Base-by-base conservation (phyloP, 1,140 invertebrate species). In the Ladona fulva region DNA sequence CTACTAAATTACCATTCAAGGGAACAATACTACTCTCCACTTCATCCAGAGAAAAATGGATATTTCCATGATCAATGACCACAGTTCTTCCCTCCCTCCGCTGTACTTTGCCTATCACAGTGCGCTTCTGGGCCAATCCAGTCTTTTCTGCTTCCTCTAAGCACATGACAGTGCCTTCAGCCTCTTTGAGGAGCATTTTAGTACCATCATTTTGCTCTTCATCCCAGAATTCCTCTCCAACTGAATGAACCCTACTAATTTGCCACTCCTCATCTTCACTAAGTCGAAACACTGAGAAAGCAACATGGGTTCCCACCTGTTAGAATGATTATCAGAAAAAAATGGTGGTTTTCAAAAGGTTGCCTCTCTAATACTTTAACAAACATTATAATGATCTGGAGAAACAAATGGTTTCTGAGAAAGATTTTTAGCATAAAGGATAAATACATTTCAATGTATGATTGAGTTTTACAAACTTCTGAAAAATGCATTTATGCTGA, bases 21-120 rank as follows among this genome's bases (percentile, higher is more conserved):
- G 88, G 88, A 37, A 88, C 80, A 80, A 89, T 88, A 66, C 87
- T 82, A 52, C 85, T 82, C 52, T 82, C 82, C 5, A 91, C 85
- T 73, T 86, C 83, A 79, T 91, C 88, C 29, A 92, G 82, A 78
- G 86, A 84, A 76, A 91, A 84, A 74, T 81, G 83, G 19, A 89
- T 80, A 66, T 87, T 84, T 78, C 84, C 84, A 19, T 88, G 86
- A 44, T 87, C 86, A 0, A 90, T 84, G 76, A 85, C 85, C 8
- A 89, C 86, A 16, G 84, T 79, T 74, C 89, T 83, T 3, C 86
- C 84, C 8, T 86, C 79, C 52, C 89, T 85, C 74, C 82, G 80
- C 7, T 81, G 83, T 24, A 92, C 88, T 81, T 88, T 85, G 0
- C 86, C 89, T 24, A 90, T 80, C 25, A 89, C 81, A 29, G 83